Evolutionary conservation across 2,888 invertebrate genomes (phyloP).

Genomic region (Oscheius sp.): DNA sequence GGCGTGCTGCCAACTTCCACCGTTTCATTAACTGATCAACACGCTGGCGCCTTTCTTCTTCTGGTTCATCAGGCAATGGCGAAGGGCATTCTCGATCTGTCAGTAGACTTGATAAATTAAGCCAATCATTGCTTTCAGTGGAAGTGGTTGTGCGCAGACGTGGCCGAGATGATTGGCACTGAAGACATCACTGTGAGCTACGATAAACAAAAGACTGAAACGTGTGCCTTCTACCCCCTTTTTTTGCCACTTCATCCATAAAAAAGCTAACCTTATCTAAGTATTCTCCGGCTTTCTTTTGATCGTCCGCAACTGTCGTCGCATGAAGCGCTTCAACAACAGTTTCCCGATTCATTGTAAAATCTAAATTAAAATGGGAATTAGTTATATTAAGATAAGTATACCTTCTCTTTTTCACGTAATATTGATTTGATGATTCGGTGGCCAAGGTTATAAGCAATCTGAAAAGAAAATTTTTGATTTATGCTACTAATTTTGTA

Average conservation of each 20-base stretch:
- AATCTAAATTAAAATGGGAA: not conserved
- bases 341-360: slow-evolving; percentile 33
- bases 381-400: too few relatives aligned
- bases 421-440: too few relatives aligned
- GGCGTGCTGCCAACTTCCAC: slow-evolving; percentile 52
- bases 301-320: slow-evolving; percentile 36
- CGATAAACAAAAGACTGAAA: not conserved
- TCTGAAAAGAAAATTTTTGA: not conserved
- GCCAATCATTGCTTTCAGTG: slow-evolving; percentile 32
- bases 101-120: slow-evolving; percentile 31
- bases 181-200: slow-evolving; percentile 20
- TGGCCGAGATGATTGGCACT: slow-evolving; percentile 19
- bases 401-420: too few relatives aligned
- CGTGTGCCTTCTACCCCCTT: not conserved
- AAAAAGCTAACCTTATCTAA: slow-evolving; percentile 30
- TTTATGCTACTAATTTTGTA: too few relatives aligned
- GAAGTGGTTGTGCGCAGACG: slow-evolving; percentile 30
- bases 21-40: slow-evolving; percentile 48
- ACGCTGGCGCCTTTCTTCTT: slow-evolving; percentile 22
- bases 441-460: not conserved
- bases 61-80: slow-evolving; percentile 5
- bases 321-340: slow-evolving; percentile 39
- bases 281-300: slow-evolving; percentile 37
- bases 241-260: not conserved
- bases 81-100: slow-evolving; percentile 15